Evolutionary conservation across 2,888 invertebrate genomes (phyloP).

Genomic region (Lepidonotus clava): DNA sequence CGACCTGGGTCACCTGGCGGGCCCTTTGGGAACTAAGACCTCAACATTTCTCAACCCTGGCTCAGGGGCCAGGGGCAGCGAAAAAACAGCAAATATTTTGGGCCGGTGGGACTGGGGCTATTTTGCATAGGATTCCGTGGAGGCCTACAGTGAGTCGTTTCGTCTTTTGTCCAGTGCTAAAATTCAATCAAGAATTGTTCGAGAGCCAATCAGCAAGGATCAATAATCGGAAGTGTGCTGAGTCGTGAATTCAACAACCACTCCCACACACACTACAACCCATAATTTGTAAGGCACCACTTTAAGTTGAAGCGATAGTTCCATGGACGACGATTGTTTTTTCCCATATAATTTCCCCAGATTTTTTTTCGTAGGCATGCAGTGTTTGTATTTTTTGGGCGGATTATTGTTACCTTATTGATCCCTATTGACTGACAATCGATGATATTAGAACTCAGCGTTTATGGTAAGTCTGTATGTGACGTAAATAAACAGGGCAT

Average conservation of each 20-base stretch:
- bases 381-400: not conserved
- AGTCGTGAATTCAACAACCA: too few species aligned
- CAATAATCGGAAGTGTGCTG: not conserved
- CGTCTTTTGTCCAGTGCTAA: not conserved
- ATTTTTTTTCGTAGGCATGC: conserved; percentile 21
- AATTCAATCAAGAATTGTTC: not conserved
- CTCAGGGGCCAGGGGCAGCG: too few species aligned
- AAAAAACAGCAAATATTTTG: too few species aligned
- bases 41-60: too few species aligned
- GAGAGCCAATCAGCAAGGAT: conserved; percentile 36
- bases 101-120: too few species aligned
- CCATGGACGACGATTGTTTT: not conserved
- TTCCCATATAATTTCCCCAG: not conserved
- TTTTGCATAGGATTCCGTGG: too few species aligned
- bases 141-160: not conserved
- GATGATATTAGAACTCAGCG: not conserved
- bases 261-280: too few species aligned
- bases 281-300: too few species aligned
- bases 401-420: conserved; percentile 65
- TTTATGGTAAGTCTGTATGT: too few species aligned
- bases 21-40: not conserved
- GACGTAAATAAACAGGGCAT: too few species aligned
- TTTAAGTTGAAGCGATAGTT: not conserved
- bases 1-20: not conserved
- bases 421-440: conserved; percentile 67